phyloP scores from a whole-genome alignment of 2,888 invertebrate species.

The Leucophenga maculata region DNA sequence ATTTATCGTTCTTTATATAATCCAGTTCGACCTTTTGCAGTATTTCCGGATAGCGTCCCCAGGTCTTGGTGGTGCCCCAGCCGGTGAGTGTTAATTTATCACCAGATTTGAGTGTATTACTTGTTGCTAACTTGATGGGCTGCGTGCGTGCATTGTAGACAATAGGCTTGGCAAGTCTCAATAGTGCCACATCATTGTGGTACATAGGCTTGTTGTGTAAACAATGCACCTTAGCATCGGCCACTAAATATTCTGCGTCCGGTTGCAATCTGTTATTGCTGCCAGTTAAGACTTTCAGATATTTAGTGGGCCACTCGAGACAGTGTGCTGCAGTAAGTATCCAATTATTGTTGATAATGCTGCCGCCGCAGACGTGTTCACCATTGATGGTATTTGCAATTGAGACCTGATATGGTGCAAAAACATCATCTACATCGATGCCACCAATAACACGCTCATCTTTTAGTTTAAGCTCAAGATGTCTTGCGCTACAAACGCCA shows the following conservation, averaged over 20 bases:
- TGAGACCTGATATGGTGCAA: constrained; percentile 69
- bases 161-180: constrained; percentile 76
- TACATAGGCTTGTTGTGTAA: constrained; percentile 61
- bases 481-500: constrained; percentile 34
- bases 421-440: constrained; percentile 43
- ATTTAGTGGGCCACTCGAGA: constrained; percentile 56
- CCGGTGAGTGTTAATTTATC: constrained; percentile 76
- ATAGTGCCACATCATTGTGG: constrained; percentile 79
- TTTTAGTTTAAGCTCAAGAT: constrained; percentile 13
- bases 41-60: constrained; percentile 74
- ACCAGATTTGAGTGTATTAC: constrained; percentile 73
- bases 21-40: constrained; percentile 75
- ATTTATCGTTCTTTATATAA: constrained; percentile 73
- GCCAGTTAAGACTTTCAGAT: constrained; percentile 63
- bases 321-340: constrained; percentile 70
- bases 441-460: constrained; percentile 61
- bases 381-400: constrained; percentile 59
- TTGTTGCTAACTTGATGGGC: constrained; percentile 75
- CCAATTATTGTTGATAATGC: constrained; percentile 59
- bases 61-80: constrained; percentile 75
- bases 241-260: constrained; percentile 55
- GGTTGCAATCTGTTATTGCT: constrained; percentile 55
- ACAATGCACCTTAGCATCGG: constrained; percentile 57
- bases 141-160: constrained; percentile 74
- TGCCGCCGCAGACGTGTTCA: constrained; percentile 68